These are phyloP conservation scores for Calephelis virginiensis DNA, from an alignment of 1,140 invertebrate genomes.

Conservation along the genomic window DNA sequence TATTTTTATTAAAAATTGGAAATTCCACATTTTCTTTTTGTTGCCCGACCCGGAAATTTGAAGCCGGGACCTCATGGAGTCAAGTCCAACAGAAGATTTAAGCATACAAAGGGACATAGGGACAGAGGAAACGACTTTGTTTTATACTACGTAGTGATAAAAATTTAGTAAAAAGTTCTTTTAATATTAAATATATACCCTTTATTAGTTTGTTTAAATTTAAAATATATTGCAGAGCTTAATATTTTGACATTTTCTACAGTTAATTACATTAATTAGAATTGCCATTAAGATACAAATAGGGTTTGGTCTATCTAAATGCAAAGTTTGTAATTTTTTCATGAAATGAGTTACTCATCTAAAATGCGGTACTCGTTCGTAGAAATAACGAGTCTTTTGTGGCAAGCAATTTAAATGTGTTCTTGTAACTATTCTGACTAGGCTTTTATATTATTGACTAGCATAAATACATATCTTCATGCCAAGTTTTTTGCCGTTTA, in stretches of 20 bases:
- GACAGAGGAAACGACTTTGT: too few species aligned
- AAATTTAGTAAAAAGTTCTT: neutral
- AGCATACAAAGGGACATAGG: too few species aligned
- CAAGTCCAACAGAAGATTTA: too few species aligned
- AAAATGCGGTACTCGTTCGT: constrained; percentile 22
- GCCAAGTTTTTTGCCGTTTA: too few species aligned
- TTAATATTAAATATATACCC: neutral
- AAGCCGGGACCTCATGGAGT: too few species aligned
- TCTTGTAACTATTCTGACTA: constrained; percentile 14
- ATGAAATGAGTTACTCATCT: neutral
- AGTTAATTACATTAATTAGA: constrained; percentile 3
- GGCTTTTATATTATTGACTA: neutral
- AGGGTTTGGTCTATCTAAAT: neutral
- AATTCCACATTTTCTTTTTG: too few species aligned
- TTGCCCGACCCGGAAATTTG: too few species aligned
- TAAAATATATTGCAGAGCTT: neutral
- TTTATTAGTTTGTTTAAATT: neutral
- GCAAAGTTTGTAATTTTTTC: neutral
- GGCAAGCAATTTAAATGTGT: constrained; percentile 17
- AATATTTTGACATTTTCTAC: neutral
- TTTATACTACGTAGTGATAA: neutral
- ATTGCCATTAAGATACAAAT: neutral
- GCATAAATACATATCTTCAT: too few species aligned
- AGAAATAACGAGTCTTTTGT: constrained; percentile 24
- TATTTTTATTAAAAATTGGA: too few species aligned